Evolutionary conservation across 2,888 invertebrate species (phyloP).

Genomic region (Dinocampus coccinellae): DNA sequence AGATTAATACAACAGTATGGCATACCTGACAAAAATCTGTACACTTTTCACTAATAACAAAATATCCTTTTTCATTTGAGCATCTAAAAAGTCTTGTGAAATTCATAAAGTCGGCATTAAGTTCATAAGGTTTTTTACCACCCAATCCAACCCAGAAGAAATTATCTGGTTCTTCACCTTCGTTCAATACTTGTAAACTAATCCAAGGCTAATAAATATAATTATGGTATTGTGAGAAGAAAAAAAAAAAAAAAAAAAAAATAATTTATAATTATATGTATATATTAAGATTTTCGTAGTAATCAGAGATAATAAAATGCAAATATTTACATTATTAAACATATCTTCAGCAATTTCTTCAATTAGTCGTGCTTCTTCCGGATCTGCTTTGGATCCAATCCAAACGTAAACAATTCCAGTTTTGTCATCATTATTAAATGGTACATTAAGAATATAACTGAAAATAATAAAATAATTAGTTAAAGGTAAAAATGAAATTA

Average conservation of each 20-base stretch:
- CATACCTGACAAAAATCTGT: conserved; percentile 95
- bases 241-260: neutral
- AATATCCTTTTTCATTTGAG: conserved; percentile 99
- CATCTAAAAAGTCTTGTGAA: conserved; percentile 95
- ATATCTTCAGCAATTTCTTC: conserved; percentile 94
- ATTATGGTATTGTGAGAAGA: conserved; percentile 25
- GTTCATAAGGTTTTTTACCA: conserved; percentile 90
- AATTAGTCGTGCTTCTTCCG: conserved; percentile 87
- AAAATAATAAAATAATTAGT: conserved; percentile 40
- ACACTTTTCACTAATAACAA: conserved; percentile 98
- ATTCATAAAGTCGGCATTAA: conserved; percentile 91
- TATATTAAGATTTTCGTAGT: neutral
- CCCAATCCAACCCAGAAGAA: conserved; percentile 98
- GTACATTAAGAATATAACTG: conserved; percentile 93
- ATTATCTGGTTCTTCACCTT: conserved; percentile 97
- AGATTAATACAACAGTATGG: conserved; percentile 14
- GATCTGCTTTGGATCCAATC: conserved; percentile 88
- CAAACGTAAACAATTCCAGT: conserved; percentile 96
- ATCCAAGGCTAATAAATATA: conserved; percentile 68
- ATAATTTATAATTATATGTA: neutral
- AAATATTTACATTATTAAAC: conserved; percentile 84
- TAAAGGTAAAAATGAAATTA: conserved; percentile 19
- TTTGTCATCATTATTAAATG: conserved; percentile 87
- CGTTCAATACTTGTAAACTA: conserved; percentile 82
- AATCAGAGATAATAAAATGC: conserved; percentile 1